phyloP scores from a whole-genome alignment of 2,113 vertebrate genomes.

The Acinonyx jubatus region DNA sequence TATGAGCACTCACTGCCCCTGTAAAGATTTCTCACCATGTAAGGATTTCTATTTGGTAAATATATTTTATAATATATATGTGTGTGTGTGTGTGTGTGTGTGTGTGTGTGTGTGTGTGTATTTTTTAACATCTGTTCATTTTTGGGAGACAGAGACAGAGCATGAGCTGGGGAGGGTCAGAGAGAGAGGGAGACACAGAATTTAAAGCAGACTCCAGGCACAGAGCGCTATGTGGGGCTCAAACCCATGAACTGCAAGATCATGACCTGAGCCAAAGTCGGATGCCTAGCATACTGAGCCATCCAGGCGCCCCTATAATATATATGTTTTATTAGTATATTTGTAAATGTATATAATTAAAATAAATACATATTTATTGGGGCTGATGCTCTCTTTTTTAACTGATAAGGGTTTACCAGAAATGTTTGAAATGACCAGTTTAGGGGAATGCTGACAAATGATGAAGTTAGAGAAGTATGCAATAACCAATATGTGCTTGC shows the following conservation, averaged over 20 bases:
- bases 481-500: not conserved
- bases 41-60: constrained; percentile 45
- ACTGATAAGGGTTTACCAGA: not conserved
- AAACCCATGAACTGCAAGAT: no score
- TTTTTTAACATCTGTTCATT: no score
- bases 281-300: no score
- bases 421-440: not conserved
- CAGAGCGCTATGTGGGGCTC: no score
- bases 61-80: not conserved
- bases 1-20: not conserved
- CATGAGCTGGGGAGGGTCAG: no score
- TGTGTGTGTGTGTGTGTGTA: no score
- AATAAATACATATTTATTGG: not conserved
- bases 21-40: not conserved
- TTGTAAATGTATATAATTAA: not conserved
- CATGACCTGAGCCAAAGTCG: no score
- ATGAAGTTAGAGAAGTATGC: not conserved
- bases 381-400: not conserved
- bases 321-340: not conserved
- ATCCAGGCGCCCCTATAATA: not conserved
- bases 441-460: not conserved
- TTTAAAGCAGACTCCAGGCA: no score
- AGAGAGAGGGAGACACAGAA: no score
- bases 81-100: no score
- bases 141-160: no score